A percentile compares a stretch with the other conserved stretches of the same genome.
Conservation (phyloP, 2,113 vertebrate genomes). For the Tetrax tetrax region DNA sequence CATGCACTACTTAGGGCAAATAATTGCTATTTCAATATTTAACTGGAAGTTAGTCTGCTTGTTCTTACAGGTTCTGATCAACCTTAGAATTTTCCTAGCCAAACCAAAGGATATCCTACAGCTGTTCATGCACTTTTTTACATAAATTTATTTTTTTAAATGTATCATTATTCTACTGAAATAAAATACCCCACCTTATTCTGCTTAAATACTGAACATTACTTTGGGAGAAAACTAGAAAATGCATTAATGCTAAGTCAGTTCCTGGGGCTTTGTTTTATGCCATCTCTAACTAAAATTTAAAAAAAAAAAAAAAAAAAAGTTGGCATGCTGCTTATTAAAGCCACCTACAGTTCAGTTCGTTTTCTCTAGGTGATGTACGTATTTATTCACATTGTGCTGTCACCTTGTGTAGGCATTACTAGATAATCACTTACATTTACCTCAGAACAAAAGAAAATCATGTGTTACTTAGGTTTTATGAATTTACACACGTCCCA, state of each 20-base stretch:
- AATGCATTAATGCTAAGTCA: neutral
- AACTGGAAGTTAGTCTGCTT: fast-evolving
- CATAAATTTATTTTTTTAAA: fast-evolving
- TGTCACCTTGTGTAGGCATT: neutral
- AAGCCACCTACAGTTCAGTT: neutral
- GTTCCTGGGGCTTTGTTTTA: neutral
- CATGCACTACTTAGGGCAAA: neutral
- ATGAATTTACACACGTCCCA: neutral
- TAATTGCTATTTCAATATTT: neutral
- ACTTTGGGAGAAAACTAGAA: neutral
- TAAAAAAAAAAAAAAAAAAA: neutral
- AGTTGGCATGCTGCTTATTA: neutral
- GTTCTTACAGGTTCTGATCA: neutral
- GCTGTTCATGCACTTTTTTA: fast-evolving
- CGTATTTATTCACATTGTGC: neutral
- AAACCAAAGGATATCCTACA: neutral
- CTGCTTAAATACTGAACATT: neutral
- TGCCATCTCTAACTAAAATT: neutral
- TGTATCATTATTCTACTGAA: neutral
- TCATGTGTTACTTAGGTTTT: neutral
- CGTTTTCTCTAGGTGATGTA: neutral
- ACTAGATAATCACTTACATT: neutral
- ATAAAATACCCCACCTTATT: neutral
- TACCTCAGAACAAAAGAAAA: neutral
- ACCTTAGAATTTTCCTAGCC: neutral